Evolutionary conservation across 2,888 invertebrate species (phyloP), one percentile per base, ranked within the genome.

Genomic region (Stramonita haemastoma): DNA sequence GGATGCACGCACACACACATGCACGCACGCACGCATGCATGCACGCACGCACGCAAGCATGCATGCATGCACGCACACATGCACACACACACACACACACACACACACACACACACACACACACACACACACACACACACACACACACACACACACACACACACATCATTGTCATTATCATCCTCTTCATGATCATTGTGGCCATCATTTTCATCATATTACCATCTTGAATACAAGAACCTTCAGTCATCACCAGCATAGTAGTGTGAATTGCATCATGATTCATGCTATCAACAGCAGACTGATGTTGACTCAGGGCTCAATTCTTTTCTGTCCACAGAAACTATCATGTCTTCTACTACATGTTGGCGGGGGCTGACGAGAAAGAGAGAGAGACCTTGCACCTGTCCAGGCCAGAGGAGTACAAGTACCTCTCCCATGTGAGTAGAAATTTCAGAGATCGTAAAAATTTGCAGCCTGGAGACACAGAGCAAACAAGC

Each of bases 331-430:
- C 8, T 70, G 70, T 79, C 11, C 5, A 79, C 93, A 96, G 99
- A 95, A 99, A 99, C 96, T 99, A 99, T 96, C 99, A 99, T 96
- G 99, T 99, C 92, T 99, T 99, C 96, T 99, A 99, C 96, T 99
- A 99, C 96, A 96, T 99, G 93, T 96, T 99, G 95, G 98, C 98
- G 92, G 98, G 99, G 92, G 98, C 98, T 46, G 98, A 97, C 90
- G 98, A 98, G 92, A 90, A 93, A 46, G 98, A 98, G 96, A 97
- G 97, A 94, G 97, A 98, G 95, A 97, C 97, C 93, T 97, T 99
- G 92, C 98, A 98, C 96, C 97, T 99, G 93, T 97, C 98, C 93
- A 97, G 97, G 95, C 97, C 98, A 79, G 97, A 98, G 96, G 98
- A 98, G 96, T 99, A 99, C 96, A 97, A 98, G 96, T 99, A 99